These are phyloP conservation scores for Hyperoplus lanceolatus DNA, from an alignment of 2,797 vertebrate genomes.

Conservation along the genomic window DNA sequence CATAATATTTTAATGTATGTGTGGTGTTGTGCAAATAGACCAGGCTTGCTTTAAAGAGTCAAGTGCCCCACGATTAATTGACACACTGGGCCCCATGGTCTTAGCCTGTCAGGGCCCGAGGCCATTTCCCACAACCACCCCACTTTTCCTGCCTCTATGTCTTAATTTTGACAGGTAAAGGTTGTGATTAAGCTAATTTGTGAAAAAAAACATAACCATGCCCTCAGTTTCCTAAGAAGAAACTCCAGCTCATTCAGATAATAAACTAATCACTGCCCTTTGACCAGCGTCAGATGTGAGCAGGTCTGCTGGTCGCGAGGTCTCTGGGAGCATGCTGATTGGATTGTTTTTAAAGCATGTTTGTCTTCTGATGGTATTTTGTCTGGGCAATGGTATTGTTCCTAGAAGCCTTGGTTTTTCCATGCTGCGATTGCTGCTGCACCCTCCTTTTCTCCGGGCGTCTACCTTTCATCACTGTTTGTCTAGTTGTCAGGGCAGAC, in stretches of 20 bases:
- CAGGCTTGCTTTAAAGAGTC: conserved; percentile 27
- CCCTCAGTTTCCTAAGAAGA: conserved; percentile 51
- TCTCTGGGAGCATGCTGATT: conserved; percentile 31
- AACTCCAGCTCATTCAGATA: conserved; percentile 53
- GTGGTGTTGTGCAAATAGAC: conserved; percentile 40
- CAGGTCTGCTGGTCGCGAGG: conserved; percentile 9
- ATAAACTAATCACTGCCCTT: conserved; percentile 40
- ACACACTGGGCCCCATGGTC: not conserved
- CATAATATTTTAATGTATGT: not conserved
- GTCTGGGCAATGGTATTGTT: not conserved
- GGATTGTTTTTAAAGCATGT: conserved; percentile 52
- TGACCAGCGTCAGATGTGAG: conserved; percentile 41
- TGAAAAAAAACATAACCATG: conserved; percentile 2
- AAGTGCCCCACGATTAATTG: conserved; percentile 8
- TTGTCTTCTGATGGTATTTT: conserved; percentile 28
- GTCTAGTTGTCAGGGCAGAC: conserved; percentile 48
- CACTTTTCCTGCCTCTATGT: conserved; percentile 2
- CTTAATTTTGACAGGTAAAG: conserved; percentile 38
- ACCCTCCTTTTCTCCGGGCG: conserved; percentile 10
- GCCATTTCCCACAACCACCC: conserved; percentile 10
- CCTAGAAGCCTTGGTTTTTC: conserved; percentile 8
- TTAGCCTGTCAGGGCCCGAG: not conserved
- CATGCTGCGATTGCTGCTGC: conserved; percentile 20
- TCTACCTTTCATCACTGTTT: conserved; percentile 60
- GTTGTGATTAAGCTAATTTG: conserved; percentile 53